Percentiles rank a stretch among this genome's conserved stretches.
Conservation (phyloP, 2,797 vertebrate genomes). For the Myripristis jacobus region DNA sequence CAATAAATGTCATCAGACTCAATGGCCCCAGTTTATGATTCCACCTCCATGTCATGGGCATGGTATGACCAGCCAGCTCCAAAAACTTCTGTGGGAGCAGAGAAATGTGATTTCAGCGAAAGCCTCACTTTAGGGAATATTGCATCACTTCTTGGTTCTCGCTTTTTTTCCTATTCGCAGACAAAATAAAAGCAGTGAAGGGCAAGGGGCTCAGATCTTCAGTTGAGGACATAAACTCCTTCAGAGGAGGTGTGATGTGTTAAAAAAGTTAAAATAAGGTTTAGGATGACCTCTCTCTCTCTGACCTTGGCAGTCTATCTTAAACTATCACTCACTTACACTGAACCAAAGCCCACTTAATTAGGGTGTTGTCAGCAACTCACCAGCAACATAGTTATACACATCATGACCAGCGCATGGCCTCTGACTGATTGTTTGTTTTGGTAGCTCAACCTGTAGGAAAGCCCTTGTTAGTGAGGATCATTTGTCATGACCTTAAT, state of each 20-base stretch:
- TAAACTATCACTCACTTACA: slow-evolving; percentile 11
- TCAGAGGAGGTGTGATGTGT: too few species aligned
- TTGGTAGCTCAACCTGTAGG: slow-evolving; percentile 47
- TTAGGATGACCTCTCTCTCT: too few species aligned
- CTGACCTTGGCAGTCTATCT: not conserved
- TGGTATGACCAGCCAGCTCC: slow-evolving; percentile 12
- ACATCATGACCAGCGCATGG: slow-evolving; percentile 39
- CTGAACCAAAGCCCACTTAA: not conserved
- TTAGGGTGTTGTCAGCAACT: not conserved
- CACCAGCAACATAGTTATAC: slow-evolving; percentile 25
- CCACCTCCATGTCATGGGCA: slow-evolving; percentile 28
- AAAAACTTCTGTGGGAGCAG: slow-evolving; percentile 2
- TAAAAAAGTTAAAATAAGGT: too few species aligned
- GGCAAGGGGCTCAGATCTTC: not conserved
- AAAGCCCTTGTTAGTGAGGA: slow-evolving; percentile 14
- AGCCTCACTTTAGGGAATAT: not conserved
- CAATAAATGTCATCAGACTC: slow-evolving; percentile 39
- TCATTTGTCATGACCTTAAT: slow-evolving; percentile 41
- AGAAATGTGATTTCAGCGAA: not conserved
- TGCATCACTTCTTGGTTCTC: slow-evolving; percentile 14
- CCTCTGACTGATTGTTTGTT: slow-evolving; percentile 44
- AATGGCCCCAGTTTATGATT: slow-evolving; percentile 37
- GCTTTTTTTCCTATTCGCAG: slow-evolving; percentile 7
- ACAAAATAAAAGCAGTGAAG: slow-evolving; percentile 16
- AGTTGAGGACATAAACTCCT: too few species aligned